phyloP scores from a whole-genome alignment of 2,888 invertebrate genomes.

The Cephus spinipes region DNA sequence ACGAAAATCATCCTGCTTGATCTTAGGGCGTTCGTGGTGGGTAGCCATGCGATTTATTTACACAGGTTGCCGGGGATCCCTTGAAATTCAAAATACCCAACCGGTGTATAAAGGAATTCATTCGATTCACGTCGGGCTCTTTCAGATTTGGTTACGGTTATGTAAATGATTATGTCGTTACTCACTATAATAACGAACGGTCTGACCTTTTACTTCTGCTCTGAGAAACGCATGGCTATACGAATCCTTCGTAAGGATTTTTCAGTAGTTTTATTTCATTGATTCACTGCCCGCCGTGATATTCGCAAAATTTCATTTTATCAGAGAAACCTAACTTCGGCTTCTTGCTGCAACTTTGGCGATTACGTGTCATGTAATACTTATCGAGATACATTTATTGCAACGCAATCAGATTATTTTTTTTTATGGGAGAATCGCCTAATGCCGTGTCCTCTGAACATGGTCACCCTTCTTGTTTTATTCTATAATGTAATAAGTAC shows the following conservation, averaged over 20 bases:
- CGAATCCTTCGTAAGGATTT: not conserved
- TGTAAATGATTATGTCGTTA: not conserved
- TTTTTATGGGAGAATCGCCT: not conserved
- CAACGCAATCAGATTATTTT: not conserved
- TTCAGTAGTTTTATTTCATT: not conserved
- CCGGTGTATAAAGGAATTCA: slow-evolving; percentile 1
- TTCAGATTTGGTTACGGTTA: slow-evolving; percentile 1
- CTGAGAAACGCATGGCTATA: not conserved
- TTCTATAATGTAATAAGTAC: not conserved
- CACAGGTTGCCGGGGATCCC: slow-evolving; percentile 9
- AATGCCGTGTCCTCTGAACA: no score
- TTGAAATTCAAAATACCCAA: slow-evolving; percentile 19
- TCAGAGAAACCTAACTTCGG: not conserved
- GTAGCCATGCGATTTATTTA: slow-evolving; percentile 15
- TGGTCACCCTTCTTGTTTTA: not conserved
- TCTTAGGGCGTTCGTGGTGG: not conserved
- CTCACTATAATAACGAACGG: not conserved
- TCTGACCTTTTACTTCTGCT: not conserved
- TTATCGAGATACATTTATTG: not conserved
- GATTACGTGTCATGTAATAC: not conserved
- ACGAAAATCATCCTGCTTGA: not conserved
- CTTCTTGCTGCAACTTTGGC: not conserved
- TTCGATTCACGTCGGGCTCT: slow-evolving; percentile 1
- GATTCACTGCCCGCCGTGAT: not conserved
- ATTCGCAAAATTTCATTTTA: not conserved